Conservation (phyloP, 2,113 vertebrate species). For the Megatriorchis doriae region DNA sequence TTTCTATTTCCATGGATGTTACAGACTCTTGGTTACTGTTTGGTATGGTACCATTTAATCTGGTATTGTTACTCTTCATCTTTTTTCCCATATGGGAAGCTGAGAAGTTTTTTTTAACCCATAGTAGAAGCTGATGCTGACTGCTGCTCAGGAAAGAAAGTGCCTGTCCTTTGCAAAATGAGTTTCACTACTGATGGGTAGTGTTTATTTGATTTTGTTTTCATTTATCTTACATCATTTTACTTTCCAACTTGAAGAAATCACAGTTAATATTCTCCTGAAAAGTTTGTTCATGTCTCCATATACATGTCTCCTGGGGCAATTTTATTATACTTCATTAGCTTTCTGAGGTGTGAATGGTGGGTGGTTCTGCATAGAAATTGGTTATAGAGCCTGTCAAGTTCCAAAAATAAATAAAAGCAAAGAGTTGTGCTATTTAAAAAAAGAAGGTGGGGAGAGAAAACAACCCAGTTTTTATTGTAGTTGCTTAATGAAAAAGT, state of each 20-base stretch:
- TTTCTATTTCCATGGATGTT: background rate
- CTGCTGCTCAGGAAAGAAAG: background rate
- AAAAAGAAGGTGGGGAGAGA: background rate
- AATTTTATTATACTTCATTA: background rate
- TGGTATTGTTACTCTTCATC: background rate
- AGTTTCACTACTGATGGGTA: background rate
- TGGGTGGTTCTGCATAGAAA: constrained; percentile 14
- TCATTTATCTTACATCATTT: background rate
- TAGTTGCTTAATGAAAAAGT: background rate
- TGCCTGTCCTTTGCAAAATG: background rate
- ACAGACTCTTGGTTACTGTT: background rate
- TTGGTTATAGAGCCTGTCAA: background rate
- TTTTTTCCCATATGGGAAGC: background rate
- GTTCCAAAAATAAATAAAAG: constrained; percentile 17
- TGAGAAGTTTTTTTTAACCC: background rate
- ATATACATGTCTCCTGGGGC: background rate
- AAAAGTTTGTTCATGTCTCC: background rate
- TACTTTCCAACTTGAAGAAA: background rate
- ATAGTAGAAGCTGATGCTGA: background rate
- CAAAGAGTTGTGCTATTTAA: background rate
- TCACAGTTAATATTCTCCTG: background rate
- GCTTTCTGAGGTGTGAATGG: background rate
- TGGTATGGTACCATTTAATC: background rate
- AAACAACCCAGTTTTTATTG: background rate
- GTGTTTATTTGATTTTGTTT: background rate